These are phyloP conservation scores for Astreopora myriophthalma DNA, from an alignment of 64 coral and sea anemone species.

Conservation along the genomic window DNA sequence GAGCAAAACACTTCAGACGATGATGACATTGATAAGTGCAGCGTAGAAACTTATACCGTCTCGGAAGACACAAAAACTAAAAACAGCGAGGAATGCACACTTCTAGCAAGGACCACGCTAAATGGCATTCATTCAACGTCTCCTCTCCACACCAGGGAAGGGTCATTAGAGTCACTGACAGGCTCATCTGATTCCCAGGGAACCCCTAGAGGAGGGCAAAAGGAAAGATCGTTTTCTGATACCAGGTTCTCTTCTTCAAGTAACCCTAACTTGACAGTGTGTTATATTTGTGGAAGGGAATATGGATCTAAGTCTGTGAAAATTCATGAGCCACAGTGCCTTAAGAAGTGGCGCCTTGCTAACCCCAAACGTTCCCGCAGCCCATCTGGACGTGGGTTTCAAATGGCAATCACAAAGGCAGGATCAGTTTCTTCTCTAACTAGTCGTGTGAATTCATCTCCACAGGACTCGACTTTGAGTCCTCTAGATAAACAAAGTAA, in stretches of 20 bases:
- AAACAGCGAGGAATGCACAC: background rate
- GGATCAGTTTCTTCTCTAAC: conserved; percentile 50
- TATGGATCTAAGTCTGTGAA: conserved; percentile 95
- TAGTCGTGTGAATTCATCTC: background rate
- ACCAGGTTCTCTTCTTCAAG: conserved; percentile 64
- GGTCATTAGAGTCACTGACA: conserved; percentile 53
- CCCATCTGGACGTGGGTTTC: conserved; percentile 56
- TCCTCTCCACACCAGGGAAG: background rate
- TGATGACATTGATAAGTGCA: conserved; percentile 22
- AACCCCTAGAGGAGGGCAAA: background rate
- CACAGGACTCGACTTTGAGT: background rate
- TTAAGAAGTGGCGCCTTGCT: conserved; percentile 90
- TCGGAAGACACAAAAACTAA: background rate
- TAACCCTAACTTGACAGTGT: conserved; percentile 81
- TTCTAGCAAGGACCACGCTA: background rate
- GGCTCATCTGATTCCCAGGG: conserved; percentile 62
- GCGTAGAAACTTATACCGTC: background rate
- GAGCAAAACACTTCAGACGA: conserved; percentile 45
- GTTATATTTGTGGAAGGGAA: conserved; percentile 94
- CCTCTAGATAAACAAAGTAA: background rate
- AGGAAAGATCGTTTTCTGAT: background rate
- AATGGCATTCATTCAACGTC: background rate
- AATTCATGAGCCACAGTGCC: conserved; percentile 95
- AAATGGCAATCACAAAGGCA: conserved; percentile 36
- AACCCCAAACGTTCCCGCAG: conserved; percentile 82